These are phyloP conservation scores for Cyprinodon brontotheroides DNA, from an alignment of 2,113 vertebrate species.

Conservation along the genomic window DNA sequence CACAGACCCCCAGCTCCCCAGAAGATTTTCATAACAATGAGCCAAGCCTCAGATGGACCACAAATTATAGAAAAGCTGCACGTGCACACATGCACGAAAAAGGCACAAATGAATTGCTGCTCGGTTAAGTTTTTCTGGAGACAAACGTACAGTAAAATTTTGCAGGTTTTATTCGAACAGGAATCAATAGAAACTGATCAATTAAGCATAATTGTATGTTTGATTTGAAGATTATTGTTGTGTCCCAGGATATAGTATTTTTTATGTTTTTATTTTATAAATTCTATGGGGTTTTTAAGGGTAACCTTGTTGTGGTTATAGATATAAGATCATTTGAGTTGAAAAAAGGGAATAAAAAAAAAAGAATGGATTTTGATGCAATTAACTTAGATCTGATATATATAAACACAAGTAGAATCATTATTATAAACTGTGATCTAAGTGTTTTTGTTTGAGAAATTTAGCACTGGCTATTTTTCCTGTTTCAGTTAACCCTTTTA, in stretches of 20 bases:
- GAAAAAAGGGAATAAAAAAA: background rate
- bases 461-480: background rate
- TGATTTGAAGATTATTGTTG: background rate
- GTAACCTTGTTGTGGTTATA: background rate
- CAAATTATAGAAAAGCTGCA: conserved; percentile 50
- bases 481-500: background rate
- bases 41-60: conserved; percentile 24
- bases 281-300: background rate
- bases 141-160: conserved; percentile 1
- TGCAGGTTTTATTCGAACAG: background rate
- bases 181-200: background rate
- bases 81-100: conserved; percentile 12
- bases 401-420: background rate
- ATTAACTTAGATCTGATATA: no score
- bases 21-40: conserved; percentile 64
- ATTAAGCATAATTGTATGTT: background rate
- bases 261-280: background rate
- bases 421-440: background rate
- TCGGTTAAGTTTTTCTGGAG: background rate
- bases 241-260: no score
- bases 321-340: background rate
- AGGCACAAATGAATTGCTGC: background rate
- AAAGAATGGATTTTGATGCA: background rate
- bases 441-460: background rate
- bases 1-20: conserved; percentile 1